phyloP scores from a whole-genome alignment of 2,113 vertebrate genomes.

The Monopterus albus region DNA sequence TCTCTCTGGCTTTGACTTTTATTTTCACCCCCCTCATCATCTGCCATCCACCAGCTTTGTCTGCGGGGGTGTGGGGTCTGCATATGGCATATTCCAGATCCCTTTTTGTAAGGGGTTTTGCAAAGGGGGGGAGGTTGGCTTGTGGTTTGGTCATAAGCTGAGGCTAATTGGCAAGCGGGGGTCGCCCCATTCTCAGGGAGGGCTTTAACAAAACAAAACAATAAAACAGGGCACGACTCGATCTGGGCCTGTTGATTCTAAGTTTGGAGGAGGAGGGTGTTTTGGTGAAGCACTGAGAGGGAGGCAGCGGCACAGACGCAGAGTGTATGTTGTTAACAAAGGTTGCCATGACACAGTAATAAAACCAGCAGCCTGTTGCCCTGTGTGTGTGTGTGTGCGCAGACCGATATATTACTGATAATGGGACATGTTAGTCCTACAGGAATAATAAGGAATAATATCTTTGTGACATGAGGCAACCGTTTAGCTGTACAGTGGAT shows the following conservation, averaged over 20 bases:
- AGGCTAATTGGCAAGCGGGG: conserved; percentile 52
- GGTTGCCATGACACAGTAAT: conserved; percentile 60
- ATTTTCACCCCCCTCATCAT: conserved; percentile 12
- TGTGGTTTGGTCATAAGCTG: conserved; percentile 44
- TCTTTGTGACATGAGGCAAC: conserved; percentile 3
- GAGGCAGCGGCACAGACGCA: conserved; percentile 19
- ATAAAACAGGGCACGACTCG: not conserved
- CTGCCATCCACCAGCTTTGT: conserved; percentile 11
- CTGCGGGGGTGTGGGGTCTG: conserved; percentile 23
- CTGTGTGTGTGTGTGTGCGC: conserved; percentile 5
- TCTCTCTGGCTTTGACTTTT: not conserved
- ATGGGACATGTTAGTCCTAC: conserved; percentile 2
- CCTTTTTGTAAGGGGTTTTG: conserved; percentile 60
- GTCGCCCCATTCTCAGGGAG: not conserved
- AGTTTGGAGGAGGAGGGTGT: not conserved
- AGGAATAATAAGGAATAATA: too few relatives aligned
- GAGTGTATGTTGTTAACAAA: conserved; percentile 47
- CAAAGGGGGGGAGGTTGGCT: conserved; percentile 13
- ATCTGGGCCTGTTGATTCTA: not conserved
- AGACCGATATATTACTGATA: conserved; percentile 1
- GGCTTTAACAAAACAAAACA: not conserved
- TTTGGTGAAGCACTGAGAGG: not conserved
- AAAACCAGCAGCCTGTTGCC: conserved; percentile 54
- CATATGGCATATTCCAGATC: conserved; percentile 56
- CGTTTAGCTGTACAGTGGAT: not conserved